Conservation (phyloP, 2,888 invertebrate genomes). For the Chymomyza fuscimana region DNA sequence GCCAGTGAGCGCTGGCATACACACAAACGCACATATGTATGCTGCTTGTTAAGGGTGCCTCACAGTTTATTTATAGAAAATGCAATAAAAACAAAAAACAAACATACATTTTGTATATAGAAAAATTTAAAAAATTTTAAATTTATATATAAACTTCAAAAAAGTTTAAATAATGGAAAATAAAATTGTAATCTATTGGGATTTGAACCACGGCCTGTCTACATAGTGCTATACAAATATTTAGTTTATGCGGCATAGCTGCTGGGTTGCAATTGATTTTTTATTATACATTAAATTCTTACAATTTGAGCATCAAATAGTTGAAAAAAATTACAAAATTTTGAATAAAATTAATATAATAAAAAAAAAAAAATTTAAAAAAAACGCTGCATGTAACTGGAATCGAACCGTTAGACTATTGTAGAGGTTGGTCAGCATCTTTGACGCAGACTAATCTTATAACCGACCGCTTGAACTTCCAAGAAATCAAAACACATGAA, state of each 20-base stretch:
- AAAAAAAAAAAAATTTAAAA: neutral
- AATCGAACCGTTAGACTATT: too few relatives aligned
- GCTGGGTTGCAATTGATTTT: too few relatives aligned
- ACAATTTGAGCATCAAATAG: neutral
- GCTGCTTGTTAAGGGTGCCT: neutral
- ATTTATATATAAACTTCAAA: neutral
- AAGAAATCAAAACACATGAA: too few relatives aligned
- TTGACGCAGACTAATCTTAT: too few relatives aligned
- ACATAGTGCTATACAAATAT: too few relatives aligned
- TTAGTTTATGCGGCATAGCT: too few relatives aligned
- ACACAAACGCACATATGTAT: neutral
- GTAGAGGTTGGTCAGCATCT: too few relatives aligned
- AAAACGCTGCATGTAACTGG: too few relatives aligned
- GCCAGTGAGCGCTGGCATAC: neutral
- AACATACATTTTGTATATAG: neutral
- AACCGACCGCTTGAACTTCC: too few relatives aligned
- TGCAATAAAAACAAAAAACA: neutral
- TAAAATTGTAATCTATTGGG: neutral
- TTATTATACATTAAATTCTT: neutral
- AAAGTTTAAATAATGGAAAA: neutral
- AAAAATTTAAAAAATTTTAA: neutral
- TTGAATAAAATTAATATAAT: neutral
- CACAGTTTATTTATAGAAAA: neutral
- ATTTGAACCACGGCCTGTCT: neutral
- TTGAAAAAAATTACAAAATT: neutral